Percentiles rank a stretch among this genome's conserved stretches.
These are phyloP conservation scores for Petromus typicus DNA, from an alignment of 2,113 vertebrate species.

Conservation along the genomic window DNA sequence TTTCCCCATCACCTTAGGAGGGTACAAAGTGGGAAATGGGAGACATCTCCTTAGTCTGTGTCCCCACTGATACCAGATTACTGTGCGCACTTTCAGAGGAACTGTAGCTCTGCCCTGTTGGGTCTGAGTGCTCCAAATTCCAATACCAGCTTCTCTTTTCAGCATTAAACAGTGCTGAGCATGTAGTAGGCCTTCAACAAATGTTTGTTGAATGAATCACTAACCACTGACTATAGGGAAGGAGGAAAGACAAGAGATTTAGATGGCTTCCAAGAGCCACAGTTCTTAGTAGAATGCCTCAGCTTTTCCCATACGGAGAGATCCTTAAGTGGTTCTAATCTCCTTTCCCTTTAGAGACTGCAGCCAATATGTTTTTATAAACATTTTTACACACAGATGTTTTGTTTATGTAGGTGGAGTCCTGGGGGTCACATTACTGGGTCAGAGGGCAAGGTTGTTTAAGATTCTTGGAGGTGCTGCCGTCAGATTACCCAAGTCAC, in stretches of 20 bases:
- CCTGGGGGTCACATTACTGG: not conserved
- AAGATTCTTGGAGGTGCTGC: not conserved
- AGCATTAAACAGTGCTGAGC: not conserved
- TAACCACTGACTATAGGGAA: not conserved
- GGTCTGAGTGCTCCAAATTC: not conserved
- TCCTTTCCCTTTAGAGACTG: not conserved
- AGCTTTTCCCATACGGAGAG: not conserved
- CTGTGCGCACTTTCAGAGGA: no score
- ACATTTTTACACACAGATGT: not conserved
- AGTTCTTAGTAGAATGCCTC: not conserved
- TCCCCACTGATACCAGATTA: no score
- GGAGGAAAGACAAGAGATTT: not conserved
- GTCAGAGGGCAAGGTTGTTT: not conserved
- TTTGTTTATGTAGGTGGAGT: not conserved
- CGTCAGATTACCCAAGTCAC: not conserved
- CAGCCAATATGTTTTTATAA: not conserved
- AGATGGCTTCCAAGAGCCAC: not conserved
- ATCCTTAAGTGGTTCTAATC: not conserved
- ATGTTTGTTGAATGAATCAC: not conserved
- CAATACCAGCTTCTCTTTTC: not conserved
- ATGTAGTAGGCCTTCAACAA: not conserved
- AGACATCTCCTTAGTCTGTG: not conserved
- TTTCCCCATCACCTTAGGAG: not conserved
- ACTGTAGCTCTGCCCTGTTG: not conserved
- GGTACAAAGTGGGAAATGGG: not conserved